Percentiles rank a stretch among this genome's conserved stretches.
phyloP scores from a whole-genome alignment of 1,140 invertebrate genomes.

The Pseudoatta argentina region DNA sequence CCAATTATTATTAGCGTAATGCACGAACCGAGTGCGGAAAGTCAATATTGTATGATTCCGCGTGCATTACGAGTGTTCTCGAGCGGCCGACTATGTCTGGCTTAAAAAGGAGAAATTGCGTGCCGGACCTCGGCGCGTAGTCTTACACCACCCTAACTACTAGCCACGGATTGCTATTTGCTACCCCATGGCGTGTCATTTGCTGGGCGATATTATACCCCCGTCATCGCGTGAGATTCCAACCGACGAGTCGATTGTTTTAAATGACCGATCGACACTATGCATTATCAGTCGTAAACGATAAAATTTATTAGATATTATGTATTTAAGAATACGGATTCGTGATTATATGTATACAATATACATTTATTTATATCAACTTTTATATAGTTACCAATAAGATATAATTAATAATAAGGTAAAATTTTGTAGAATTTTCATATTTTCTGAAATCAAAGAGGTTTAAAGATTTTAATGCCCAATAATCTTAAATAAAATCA shows the following conservation, averaged over 20 bases:
- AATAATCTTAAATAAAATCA: not conserved
- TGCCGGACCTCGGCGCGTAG: constrained; percentile 73
- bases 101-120: constrained; percentile 80
- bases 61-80: constrained; percentile 55
- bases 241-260: constrained; percentile 82
- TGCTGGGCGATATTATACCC: constrained; percentile 80
- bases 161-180: constrained; percentile 84
- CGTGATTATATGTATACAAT: not conserved
- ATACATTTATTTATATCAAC: too few species aligned
- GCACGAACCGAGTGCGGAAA: constrained; percentile 18
- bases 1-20: constrained; percentile 43
- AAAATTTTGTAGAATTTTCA: too few species aligned
- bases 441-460: not conserved
- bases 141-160: constrained; percentile 76
- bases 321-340: not conserved
- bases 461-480: not conserved
- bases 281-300: constrained; percentile 19
- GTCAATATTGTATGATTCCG: constrained; percentile 52
- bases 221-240: constrained; percentile 79
- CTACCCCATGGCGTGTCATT: constrained; percentile 85
- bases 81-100: constrained; percentile 51
- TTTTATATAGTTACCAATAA: not conserved
- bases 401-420: not conserved
- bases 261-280: constrained; percentile 81
- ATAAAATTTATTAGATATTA: constrained; percentile 16